Percentiles rank a stretch among this genome's conserved stretches.
These are phyloP conservation scores for Procambarus clarkii DNA, from an alignment of 1,140 invertebrate species.

Conservation along the genomic window DNA sequence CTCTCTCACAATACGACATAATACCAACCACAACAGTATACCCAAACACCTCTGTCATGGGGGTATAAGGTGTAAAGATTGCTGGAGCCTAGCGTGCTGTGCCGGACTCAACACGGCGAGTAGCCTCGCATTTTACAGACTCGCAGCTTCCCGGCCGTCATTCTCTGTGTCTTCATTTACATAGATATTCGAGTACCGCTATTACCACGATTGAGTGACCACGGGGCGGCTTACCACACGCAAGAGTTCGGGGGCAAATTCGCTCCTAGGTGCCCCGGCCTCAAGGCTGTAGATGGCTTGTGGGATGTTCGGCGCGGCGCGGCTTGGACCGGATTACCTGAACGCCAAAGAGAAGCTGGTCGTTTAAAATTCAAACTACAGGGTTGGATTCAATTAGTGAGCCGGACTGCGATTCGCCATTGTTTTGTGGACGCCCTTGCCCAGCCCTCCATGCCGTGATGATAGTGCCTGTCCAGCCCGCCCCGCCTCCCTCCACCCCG, in stretches of 20 bases:
- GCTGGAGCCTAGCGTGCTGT: background rate
- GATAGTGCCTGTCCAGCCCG: background rate
- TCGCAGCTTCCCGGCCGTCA: constrained; percentile 58
- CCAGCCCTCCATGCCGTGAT: constrained; percentile 23
- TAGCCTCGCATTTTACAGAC: constrained; percentile 61
- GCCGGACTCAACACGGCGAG: constrained; percentile 18
- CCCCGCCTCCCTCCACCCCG: constrained; percentile 7
- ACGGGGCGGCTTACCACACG: constrained; percentile 1
- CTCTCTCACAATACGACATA: too few relatives aligned
- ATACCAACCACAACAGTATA: too few relatives aligned
- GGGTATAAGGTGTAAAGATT: background rate
- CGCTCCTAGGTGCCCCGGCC: constrained; percentile 1
- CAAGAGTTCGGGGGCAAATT: background rate
- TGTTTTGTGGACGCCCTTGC: constrained; percentile 46
- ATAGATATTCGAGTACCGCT: constrained; percentile 65
- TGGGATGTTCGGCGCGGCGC: background rate
- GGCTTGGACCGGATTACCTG: background rate
- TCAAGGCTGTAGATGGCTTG: background rate
- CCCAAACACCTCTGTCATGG: too few relatives aligned
- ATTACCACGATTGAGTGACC: constrained; percentile 40
- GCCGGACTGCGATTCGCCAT: constrained; percentile 44
- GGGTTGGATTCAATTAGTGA: constrained; percentile 69
- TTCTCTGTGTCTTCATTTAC: constrained; percentile 69
- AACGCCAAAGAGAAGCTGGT: constrained; percentile 53
- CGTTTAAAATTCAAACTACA: constrained; percentile 69